Conservation (phyloP, 1,140 invertebrate genomes). For the Drosophila punjabiensis region DNA sequence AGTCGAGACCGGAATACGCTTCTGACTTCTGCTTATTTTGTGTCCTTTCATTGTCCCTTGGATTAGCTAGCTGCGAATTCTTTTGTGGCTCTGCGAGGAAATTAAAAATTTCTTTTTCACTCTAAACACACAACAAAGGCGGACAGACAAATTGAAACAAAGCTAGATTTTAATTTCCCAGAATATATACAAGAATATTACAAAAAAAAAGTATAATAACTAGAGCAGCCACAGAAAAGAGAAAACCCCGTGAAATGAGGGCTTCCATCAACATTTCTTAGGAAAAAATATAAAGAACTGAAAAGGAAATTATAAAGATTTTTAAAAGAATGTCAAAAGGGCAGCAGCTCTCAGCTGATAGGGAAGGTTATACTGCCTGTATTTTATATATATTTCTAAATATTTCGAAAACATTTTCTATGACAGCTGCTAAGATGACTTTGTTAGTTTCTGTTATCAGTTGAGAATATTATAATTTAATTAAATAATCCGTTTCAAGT, state of each 20-base stretch:
- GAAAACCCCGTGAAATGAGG: neutral
- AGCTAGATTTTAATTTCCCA: constrained; percentile 74
- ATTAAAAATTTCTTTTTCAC: constrained; percentile 64
- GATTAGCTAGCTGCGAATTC: constrained; percentile 55
- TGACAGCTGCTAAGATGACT: neutral
- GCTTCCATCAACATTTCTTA: constrained; percentile 18
- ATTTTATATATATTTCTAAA: neutral
- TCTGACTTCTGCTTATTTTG: constrained; percentile 22
- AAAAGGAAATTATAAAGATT: constrained; percentile 1
- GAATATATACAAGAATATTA: constrained; percentile 31
- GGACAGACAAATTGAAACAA: constrained; percentile 63
- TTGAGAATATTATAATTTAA: constrained; percentile 1
- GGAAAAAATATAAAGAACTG: constrained; percentile 4
- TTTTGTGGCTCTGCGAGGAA: constrained; percentile 56
- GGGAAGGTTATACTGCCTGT: neutral
- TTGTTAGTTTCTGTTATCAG: constrained; percentile 1
- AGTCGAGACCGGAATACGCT: neutral
- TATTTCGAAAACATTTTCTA: constrained; percentile 4
- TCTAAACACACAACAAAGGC: constrained; percentile 49
- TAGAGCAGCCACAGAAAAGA: constrained; percentile 20
- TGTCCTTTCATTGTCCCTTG: constrained; percentile 23
- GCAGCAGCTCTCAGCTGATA: constrained; percentile 16
- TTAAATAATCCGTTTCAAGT: constrained; percentile 5
- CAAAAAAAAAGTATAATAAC: constrained; percentile 30
- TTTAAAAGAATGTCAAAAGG: constrained; percentile 36